phyloP scores from a whole-genome alignment of 1,140 invertebrate genomes.

The Heliconius congener region DNA sequence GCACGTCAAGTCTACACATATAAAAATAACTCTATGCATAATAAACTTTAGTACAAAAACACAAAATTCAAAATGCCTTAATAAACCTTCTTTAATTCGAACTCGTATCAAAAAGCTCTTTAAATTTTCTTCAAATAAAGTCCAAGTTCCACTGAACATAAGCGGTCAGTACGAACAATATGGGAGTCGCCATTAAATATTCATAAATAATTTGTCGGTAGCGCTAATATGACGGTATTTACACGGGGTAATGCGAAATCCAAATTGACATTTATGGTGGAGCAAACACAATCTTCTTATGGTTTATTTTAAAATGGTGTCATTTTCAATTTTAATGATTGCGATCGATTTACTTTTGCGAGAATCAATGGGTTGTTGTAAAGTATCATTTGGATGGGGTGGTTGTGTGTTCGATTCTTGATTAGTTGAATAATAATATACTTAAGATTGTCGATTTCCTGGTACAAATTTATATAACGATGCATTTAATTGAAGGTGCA shows the following conservation, averaged over 20 bases:
- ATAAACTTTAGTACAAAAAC: conserved; percentile 23
- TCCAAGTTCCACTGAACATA: conserved; percentile 17
- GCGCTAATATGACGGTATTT: conserved; percentile 45
- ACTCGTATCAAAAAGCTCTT: conserved; percentile 6
- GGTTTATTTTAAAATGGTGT: conserved; percentile 2
- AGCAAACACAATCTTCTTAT: conserved; percentile 16
- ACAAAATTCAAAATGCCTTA: conserved; percentile 33
- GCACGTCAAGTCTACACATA: neutral
- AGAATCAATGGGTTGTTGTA: no score
- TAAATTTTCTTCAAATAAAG: conserved; percentile 21
- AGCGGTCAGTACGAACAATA: conserved; percentile 40
- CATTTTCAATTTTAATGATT: neutral
- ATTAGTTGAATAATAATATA: no score
- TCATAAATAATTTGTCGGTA: conserved; percentile 52
- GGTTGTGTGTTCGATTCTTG: no score
- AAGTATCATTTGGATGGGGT: no score
- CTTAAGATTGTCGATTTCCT: no score
- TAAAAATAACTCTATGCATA: neutral
- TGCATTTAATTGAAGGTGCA: no score
- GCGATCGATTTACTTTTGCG: no score
- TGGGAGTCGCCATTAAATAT: conserved; percentile 48
- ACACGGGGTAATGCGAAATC: conserved; percentile 43
- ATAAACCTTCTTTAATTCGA: neutral
- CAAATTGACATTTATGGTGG: conserved; percentile 38
- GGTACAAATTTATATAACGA: no score